phyloP scores from a whole-genome alignment of 2,113 vertebrate species.

The Tragelaphus imberbis region DNA sequence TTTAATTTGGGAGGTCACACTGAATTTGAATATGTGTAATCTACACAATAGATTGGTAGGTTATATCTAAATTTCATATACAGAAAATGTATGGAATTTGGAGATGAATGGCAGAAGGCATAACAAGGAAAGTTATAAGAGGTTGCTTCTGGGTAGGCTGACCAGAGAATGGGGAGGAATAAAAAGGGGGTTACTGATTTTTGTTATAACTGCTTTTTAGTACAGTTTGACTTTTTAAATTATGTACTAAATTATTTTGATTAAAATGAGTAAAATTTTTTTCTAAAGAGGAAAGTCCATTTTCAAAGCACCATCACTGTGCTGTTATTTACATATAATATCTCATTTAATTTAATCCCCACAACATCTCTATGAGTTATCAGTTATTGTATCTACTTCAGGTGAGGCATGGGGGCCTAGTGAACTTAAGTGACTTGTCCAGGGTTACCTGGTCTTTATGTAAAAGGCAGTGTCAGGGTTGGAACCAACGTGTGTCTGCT shows the following conservation, averaged over 20 bases:
- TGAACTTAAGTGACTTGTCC: background rate
- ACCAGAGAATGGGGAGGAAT: background rate
- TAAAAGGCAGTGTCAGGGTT: background rate
- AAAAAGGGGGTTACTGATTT: background rate
- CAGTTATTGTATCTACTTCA: background rate
- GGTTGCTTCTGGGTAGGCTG: background rate
- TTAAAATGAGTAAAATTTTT: background rate
- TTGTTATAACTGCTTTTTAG: background rate
- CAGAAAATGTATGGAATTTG: background rate
- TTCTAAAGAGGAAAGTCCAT: background rate
- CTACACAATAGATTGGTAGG: background rate
- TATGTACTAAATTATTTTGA: background rate
- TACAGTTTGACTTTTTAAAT: slow-evolving; percentile 8
- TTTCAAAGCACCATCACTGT: background rate
- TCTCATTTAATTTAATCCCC: background rate
- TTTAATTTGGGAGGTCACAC: background rate
- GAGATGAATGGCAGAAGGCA: background rate
- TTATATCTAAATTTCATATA: background rate
- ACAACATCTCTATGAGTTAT: background rate
- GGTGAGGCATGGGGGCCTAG: background rate
- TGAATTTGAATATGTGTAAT: background rate
- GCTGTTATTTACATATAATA: background rate
- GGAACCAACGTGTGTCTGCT: background rate
- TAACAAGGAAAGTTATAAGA: background rate
- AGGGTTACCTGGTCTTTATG: slow-evolving; percentile 2